Evolutionary conservation across 2,888 invertebrate genomes (phyloP).

Genomic region (Acanthosoma haemorrhoidale): DNA sequence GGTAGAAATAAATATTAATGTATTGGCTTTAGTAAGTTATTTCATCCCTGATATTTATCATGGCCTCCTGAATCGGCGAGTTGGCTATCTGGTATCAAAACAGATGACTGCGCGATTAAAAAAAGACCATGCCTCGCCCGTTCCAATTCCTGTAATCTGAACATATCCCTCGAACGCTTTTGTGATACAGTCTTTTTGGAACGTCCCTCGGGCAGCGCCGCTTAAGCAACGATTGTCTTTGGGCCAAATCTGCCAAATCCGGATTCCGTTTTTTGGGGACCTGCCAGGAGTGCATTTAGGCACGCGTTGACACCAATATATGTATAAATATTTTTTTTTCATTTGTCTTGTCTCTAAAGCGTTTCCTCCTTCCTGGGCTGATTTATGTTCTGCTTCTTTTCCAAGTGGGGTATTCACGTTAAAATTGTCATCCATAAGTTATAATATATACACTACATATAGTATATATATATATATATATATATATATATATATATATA

Average conservation of each 20-base stretch:
- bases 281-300: conserved; percentile 5
- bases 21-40: too few relatives aligned
- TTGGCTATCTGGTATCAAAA: neutral
- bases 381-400: too few relatives aligned
- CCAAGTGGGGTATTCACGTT: too few relatives aligned
- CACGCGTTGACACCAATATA: conserved; percentile 2
- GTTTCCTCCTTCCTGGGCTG: neutral
- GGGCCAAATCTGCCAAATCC: conserved; percentile 15
- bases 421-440: too few relatives aligned
- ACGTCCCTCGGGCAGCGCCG: neutral
- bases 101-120: neutral
- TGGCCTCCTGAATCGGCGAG: too few relatives aligned
- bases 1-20: too few relatives aligned
- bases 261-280: neutral
- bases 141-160: neutral
- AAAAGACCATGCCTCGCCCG: neutral
- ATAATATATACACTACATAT: too few relatives aligned
- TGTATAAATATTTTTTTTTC: too few relatives aligned
- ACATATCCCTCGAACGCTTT: neutral
- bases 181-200: neutral
- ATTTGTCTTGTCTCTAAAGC: too few relatives aligned
- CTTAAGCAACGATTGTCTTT: conserved; percentile 19
- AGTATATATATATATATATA: too few relatives aligned
- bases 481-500: too few relatives aligned
- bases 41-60: too few relatives aligned